Evolutionary conservation across 2,797 vertebrate genomes (phyloP).

Genomic region (Octomys mimax): DNA sequence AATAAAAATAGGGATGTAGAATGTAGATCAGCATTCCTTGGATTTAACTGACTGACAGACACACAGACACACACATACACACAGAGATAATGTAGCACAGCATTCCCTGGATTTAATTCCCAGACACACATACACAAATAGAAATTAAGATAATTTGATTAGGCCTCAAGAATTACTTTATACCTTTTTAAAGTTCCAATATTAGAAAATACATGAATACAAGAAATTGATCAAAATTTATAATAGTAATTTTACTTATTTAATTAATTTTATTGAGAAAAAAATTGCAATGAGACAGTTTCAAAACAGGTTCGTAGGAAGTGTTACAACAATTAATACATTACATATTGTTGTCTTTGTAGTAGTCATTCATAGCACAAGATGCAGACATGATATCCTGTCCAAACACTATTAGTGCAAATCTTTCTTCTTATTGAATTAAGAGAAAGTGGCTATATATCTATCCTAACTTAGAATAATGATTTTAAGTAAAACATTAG

Average conservation of each 20-base stretch:
- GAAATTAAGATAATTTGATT: not conserved
- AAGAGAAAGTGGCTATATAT: too few species aligned
- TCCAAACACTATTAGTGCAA: too few species aligned
- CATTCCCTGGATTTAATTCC: not conserved
- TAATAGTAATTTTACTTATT: not conserved
- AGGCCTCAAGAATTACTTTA: not conserved
- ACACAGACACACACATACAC: not conserved
- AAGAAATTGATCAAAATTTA: not conserved
- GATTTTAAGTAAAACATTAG: conserved; percentile 28
- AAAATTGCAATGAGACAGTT: too few species aligned
- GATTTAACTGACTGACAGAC: not conserved
- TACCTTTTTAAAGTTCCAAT: conserved; percentile 10
- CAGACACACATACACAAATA: not conserved
- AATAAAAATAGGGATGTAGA: not conserved
- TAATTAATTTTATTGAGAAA: too few species aligned
- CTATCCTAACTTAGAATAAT: not conserved
- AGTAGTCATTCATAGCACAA: too few species aligned
- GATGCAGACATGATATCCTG: too few species aligned
- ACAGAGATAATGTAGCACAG: not conserved
- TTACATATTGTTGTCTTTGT: too few species aligned
- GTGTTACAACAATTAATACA: too few species aligned
- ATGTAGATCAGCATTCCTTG: not conserved
- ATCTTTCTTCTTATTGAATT: too few species aligned
- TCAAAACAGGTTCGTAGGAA: too few species aligned
- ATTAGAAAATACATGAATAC: conserved; percentile 1